phyloP scores from a whole-genome alignment of 2,113 vertebrate species.

The Colaptes auratus region DNA sequence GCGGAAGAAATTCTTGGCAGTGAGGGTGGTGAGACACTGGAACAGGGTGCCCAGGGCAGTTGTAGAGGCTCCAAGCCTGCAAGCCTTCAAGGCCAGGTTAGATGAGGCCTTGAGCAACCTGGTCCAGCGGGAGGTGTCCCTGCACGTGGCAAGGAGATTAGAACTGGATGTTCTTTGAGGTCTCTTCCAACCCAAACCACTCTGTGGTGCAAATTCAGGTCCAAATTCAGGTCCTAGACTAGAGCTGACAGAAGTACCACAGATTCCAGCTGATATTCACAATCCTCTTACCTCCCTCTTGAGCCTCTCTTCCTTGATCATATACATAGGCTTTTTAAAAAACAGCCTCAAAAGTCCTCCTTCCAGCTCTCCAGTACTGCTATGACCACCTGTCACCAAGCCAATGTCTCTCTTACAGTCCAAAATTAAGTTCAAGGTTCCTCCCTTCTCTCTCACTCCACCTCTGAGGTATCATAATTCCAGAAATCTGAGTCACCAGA shows the following conservation, averaged over 20 bases:
- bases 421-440: not conserved
- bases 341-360: not conserved
- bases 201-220: not conserved
- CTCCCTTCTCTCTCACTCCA: not conserved
- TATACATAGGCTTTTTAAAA: not conserved
- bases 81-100: too few relatives aligned
- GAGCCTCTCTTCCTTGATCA: not conserved
- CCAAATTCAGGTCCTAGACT: not conserved
- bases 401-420: not conserved
- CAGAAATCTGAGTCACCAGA: not conserved
- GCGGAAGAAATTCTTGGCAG: too few relatives aligned
- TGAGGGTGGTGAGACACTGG: too few relatives aligned
- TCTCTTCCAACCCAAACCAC: too few relatives aligned
- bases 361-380: not conserved
- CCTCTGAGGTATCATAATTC: not conserved
- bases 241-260: not conserved
- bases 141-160: too few relatives aligned
- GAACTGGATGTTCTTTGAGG: too few relatives aligned
- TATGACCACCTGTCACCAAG: too few relatives aligned
- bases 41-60: too few relatives aligned
- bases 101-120: too few relatives aligned
- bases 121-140: too few relatives aligned
- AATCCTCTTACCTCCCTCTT: too few relatives aligned
- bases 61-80: too few relatives aligned
- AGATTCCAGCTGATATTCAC: not conserved